Conservation (phyloP, 1,140 invertebrate genomes). For the Drepana arcuata region DNA sequence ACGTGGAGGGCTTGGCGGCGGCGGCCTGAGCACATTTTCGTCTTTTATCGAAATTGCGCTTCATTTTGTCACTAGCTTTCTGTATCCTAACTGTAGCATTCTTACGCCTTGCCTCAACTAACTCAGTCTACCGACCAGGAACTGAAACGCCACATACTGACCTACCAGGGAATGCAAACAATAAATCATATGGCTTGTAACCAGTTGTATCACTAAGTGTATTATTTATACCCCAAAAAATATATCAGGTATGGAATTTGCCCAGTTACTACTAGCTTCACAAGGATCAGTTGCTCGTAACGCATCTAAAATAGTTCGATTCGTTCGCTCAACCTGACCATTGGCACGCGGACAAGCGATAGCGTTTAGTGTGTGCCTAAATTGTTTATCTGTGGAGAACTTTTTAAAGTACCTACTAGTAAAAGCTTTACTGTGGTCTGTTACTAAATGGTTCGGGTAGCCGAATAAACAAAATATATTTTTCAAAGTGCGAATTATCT, state of each 20-base stretch:
- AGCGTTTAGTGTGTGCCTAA: conserved; percentile 24
- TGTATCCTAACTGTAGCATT: conserved; percentile 8
- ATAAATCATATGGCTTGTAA: conserved; percentile 21
- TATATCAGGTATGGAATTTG: conserved; percentile 15
- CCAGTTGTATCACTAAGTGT: conserved; percentile 16
- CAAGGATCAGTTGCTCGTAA: conserved; percentile 8
- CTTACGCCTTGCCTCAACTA: conserved; percentile 3
- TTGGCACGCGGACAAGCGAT: conserved; percentile 30
- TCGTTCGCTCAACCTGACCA: conserved; percentile 20
- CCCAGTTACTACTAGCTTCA: conserved; percentile 18
- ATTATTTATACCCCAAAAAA: conserved; percentile 28
- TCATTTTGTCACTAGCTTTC: conserved; percentile 15
- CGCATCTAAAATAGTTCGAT: conserved; percentile 19
- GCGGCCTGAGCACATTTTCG: too few relatives aligned
- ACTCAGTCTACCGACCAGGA: background rate
- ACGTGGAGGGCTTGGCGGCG: too few relatives aligned
- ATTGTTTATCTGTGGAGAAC: conserved; percentile 19
- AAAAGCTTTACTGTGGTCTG: conserved; percentile 28
- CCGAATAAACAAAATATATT: conserved; percentile 21
- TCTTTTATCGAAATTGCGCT: conserved; percentile 19
- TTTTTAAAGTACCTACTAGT: conserved; percentile 29
- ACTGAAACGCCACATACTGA: conserved; percentile 11
- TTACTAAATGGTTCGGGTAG: conserved; percentile 21
- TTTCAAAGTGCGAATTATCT: conserved; percentile 19
- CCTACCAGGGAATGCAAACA: conserved; percentile 18